Evolutionary conservation across 1,140 invertebrate species (phyloP).

Genomic region (Pseudoatta argentina): DNA sequence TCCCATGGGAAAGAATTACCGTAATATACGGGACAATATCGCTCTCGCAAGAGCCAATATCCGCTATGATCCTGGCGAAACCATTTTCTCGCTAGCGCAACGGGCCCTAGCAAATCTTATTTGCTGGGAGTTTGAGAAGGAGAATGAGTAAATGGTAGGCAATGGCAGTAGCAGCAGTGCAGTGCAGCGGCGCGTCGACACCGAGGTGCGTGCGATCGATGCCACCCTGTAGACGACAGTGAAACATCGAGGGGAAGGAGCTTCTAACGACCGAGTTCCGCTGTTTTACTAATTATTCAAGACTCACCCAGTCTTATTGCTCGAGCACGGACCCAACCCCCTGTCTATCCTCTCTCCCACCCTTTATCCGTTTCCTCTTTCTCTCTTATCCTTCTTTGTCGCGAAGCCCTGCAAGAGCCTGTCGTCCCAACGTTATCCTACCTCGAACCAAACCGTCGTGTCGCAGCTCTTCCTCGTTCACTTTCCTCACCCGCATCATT

Average conservation of each 20-base stretch:
- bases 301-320: constrained; percentile 64
- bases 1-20: constrained; percentile 18
- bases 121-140: constrained; percentile 23
- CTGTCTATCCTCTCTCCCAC: not conserved
- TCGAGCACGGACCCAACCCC: constrained; percentile 22
- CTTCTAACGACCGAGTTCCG: constrained; percentile 78
- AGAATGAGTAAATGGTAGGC: constrained; percentile 8
- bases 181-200: not conserved
- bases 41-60: constrained; percentile 17
- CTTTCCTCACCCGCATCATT: constrained; percentile 61
- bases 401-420: not conserved
- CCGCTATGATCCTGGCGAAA: constrained; percentile 14
- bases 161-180: not conserved
- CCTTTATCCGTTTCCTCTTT: constrained; percentile 39
- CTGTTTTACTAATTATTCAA: constrained; percentile 81
- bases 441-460: not conserved
- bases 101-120: constrained; percentile 31
- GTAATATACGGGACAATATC: not conserved
- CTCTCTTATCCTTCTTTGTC: constrained; percentile 57
- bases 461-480: constrained; percentile 36
- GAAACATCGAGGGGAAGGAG: constrained; percentile 71
- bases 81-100: not conserved
- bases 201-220: constrained; percentile 60
- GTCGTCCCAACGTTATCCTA: constrained; percentile 32
- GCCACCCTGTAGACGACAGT: constrained; percentile 67